These are phyloP conservation scores for Colius striatus DNA, from an alignment of 2,113 vertebrate genomes.

Conservation along the genomic window DNA sequence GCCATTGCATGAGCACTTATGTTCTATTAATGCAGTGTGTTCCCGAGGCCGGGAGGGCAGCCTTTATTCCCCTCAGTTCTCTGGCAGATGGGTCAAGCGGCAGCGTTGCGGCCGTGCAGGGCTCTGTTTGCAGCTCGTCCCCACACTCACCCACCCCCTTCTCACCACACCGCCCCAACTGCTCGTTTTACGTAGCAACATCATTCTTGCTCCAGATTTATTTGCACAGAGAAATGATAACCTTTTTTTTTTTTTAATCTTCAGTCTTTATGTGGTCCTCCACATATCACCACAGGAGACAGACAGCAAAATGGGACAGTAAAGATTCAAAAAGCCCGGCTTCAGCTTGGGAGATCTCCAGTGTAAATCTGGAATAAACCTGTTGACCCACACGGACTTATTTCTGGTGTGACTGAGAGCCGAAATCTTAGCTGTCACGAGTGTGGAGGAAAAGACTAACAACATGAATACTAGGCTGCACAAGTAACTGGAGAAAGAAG, in stretches of 20 bases:
- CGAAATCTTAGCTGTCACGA: not conserved
- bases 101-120: not conserved
- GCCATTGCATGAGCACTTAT: conserved; percentile 84
- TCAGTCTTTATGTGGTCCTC: not conserved
- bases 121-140: not conserved
- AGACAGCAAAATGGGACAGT: not conserved
- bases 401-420: not conserved
- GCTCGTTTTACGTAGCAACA: fast-evolving
- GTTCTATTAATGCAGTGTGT: conserved; percentile 79
- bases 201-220: not conserved
- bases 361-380: not conserved
- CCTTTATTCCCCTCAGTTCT: conserved; percentile 30
- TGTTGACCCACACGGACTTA: not conserved
- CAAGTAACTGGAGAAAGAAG: not conserved
- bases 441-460: not conserved
- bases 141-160: not conserved
- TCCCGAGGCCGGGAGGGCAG: conserved; percentile 67
- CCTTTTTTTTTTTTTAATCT: conserved; percentile 3
- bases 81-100: conserved; percentile 58
- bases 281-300: not conserved
- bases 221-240: not conserved
- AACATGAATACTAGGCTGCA: not conserved
- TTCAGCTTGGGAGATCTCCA: not conserved
- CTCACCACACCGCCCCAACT: not conserved
- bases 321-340: not conserved